Conservation (phyloP, 2,113 vertebrate genomes). For the Argyrosomus japonicus region DNA sequence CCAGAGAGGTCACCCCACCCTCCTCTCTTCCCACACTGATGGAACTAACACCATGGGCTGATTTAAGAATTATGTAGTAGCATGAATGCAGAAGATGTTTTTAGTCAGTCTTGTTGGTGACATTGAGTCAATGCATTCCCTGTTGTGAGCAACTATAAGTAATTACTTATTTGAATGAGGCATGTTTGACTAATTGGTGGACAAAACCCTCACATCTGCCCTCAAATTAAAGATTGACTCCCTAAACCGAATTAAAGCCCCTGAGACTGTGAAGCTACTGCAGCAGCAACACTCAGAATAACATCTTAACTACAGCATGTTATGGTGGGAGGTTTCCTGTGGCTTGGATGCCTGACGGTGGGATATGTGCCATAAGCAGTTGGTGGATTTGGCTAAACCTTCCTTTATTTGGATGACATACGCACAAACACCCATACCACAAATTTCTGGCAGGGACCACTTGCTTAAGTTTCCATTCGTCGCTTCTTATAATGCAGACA, state of each 20-base stretch:
- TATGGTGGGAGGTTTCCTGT: conserved; percentile 63
- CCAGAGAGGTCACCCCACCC: conserved; percentile 71
- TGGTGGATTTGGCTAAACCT: conserved; percentile 71
- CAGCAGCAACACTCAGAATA: conserved; percentile 56
- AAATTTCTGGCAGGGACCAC: conserved; percentile 61
- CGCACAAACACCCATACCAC: conserved; percentile 66
- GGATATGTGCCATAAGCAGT: conserved; percentile 61
- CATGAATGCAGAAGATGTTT: conserved; percentile 24
- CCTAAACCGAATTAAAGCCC: conserved; percentile 40
- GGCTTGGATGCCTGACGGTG: conserved; percentile 61
- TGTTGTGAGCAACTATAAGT: not conserved
- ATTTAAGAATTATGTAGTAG: conserved; percentile 54
- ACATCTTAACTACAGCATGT: conserved; percentile 60
- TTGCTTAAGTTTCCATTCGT: conserved; percentile 59
- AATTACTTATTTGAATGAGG: conserved; percentile 21
- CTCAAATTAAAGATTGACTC: conserved; percentile 55
- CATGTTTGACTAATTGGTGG: conserved; percentile 32
- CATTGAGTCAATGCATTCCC: conserved; percentile 18
- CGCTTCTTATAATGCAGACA: conserved; percentile 60
- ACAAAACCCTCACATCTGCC: conserved; percentile 32
- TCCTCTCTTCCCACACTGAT: conserved; percentile 67
- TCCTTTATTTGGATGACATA: conserved; percentile 72
- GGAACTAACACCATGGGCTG: conserved; percentile 31
- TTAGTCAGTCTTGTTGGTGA: conserved; percentile 29
- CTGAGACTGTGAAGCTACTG: conserved; percentile 39